Base-by-base conservation (phyloP, 2,113 vertebrate species). In the Acrocephalus kingi region DNA sequence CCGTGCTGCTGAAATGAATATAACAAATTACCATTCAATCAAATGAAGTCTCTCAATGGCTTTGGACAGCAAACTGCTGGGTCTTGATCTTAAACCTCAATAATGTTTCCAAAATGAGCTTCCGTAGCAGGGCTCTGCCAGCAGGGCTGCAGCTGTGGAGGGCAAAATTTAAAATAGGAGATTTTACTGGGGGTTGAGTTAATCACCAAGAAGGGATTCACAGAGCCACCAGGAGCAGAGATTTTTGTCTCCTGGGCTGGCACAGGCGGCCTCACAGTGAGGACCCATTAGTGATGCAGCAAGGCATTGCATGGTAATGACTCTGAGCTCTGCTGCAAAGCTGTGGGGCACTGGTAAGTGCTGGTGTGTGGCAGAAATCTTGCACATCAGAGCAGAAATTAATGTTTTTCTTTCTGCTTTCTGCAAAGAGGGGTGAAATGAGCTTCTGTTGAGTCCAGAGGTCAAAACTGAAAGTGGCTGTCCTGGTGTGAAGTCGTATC, bases 21-120 rank as follows among this genome's bases (percentile, higher is more conserved):
- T 83, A 77, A 87, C 72, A 91, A 94, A 92, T 93, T 67, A 33
- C 41, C 85, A 67, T 84, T 64, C 86, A 87, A 89, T 85, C 72
- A 82, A 88, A 95, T 64, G 54, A 83, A 83, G 45, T 12, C 41
- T 78, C 41, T 84, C 74, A 54, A 18, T 84, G 84, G 37, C 58
- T 94, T 83, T 86, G 93, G 89, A 64, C 86, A 93, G 59, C 49
- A 83, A 73, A 93, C 78, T 84, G 63, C 71, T 91, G 81, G 84
- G 81, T 80, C 91, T 93, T 92, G 80, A 89, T 90, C 90, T 90
- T 86, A 80, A 94, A 87, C 73, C 71, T 96, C 79, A 79, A 20
- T 72, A 62, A 79, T 52, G 24, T 75, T 94, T 75, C 79, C 54
- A 72, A 93, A 91, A 92, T 6, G 73, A 87, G n/a, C 84, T 86